phyloP scores from a whole-genome alignment of 2,888 invertebrate species.

The Melanchra persicariae region DNA sequence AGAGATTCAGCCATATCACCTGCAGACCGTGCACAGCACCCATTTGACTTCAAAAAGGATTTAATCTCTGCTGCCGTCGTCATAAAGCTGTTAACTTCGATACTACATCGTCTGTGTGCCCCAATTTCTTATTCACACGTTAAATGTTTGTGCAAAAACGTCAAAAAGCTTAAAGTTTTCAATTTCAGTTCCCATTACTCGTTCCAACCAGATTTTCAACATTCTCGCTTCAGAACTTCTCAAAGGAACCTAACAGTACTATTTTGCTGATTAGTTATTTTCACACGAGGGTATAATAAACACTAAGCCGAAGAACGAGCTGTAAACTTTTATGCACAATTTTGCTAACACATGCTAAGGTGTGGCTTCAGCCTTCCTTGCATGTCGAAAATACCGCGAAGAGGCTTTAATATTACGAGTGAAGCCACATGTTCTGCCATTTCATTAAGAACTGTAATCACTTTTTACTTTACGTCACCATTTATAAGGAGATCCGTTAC shows the following conservation, averaged over 20 bases:
- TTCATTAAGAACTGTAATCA: constrained; percentile 27
- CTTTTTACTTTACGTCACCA: not conserved
- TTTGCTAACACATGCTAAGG: constrained; percentile 48
- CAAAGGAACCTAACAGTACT: constrained; percentile 19
- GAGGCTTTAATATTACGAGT: constrained; percentile 27
- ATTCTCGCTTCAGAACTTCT: not conserved
- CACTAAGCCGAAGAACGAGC: constrained; percentile 6
- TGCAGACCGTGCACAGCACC: not conserved
- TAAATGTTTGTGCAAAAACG: not conserved
- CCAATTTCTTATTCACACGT: constrained; percentile 30
- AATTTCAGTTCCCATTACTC: constrained; percentile 7
- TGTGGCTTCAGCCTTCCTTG: constrained; percentile 30
- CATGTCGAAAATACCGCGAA: constrained; percentile 35
- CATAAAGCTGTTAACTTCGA: constrained; percentile 18
- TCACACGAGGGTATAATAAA: constrained; percentile 39
- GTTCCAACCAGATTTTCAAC: constrained; percentile 32
- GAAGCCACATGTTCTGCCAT: constrained; percentile 27
- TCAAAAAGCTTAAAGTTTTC: constrained; percentile 17
- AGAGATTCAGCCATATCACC: not conserved
- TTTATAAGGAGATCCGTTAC: not conserved
- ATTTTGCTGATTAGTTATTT: constrained; percentile 34
- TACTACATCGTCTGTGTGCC: not conserved
- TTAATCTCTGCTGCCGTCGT: constrained; percentile 11
- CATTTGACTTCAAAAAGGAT: not conserved
- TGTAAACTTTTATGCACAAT: constrained; percentile 46